A percentile compares a stretch with the other conserved stretches of the same genome.
Conservation (phyloP, 2,797 vertebrate species). For the Squalus acanthias region DNA sequence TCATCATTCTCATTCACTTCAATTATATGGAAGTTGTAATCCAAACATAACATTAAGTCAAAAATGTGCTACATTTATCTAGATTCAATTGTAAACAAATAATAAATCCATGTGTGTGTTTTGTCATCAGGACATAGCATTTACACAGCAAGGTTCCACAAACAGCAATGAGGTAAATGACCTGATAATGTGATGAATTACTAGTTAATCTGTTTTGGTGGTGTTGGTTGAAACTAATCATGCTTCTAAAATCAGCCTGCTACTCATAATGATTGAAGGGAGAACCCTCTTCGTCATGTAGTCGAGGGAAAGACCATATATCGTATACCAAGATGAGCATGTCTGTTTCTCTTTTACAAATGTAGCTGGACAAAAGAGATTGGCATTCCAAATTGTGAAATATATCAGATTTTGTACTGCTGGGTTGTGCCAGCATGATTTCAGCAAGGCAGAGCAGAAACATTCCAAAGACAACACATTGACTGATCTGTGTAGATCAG, state of each 20-base stretch:
- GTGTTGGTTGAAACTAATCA: neutral
- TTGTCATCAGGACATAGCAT: neutral
- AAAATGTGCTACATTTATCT: neutral
- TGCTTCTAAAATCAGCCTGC: neutral
- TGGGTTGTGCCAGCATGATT: neutral
- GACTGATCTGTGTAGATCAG: neutral
- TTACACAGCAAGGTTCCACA: neutral
- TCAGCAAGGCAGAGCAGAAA: neutral
- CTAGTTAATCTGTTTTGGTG: neutral
- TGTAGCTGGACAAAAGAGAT: neutral
- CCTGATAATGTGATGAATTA: neutral
- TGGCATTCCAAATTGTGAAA: neutral
- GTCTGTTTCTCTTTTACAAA: neutral
- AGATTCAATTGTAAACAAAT: neutral
- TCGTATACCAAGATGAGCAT: neutral
- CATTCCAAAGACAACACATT: neutral
- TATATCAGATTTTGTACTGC: neutral
- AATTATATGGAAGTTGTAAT: neutral
- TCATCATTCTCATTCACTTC: neutral
- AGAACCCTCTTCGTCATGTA: neutral
- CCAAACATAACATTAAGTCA: neutral
- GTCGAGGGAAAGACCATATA: neutral
- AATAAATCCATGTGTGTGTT: neutral
- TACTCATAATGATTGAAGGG: neutral
- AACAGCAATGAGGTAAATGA: neutral